Percentiles rank a stretch among this genome's conserved stretches.
Evolutionary conservation across 2,113 vertebrate genomes (phyloP).

Genomic region (Sitta europaea): DNA sequence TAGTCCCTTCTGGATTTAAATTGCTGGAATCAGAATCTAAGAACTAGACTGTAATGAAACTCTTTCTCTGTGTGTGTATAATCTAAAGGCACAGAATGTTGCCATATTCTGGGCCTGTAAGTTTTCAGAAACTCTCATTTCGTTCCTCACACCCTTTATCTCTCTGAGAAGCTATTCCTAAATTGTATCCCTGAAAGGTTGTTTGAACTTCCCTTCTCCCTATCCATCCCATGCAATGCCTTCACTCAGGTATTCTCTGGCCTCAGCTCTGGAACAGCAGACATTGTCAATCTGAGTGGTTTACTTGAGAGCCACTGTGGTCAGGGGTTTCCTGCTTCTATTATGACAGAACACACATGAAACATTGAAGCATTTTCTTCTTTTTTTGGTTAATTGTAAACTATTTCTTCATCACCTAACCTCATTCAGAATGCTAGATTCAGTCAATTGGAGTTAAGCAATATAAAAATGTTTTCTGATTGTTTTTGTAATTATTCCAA

Average conservation of each 20-base stretch:
- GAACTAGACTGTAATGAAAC: not conserved
- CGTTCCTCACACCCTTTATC: not conserved
- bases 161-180: not conserved
- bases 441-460: not conserved
- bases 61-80: not conserved
- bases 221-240: fast-evolving
- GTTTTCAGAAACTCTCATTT: not conserved
- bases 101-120: not conserved
- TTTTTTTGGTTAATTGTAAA: not conserved
- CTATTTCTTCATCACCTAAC: not conserved
- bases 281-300: not conserved
- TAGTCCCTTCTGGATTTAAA: not conserved
- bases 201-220: not conserved
- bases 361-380: not conserved
- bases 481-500: not conserved
- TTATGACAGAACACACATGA: not conserved
- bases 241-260: not conserved
- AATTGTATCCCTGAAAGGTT: not conserved
- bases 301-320: not conserved
- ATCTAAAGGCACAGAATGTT: not conserved
- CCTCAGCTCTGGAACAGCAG: not conserved
- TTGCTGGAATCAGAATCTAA: not conserved
- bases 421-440: not conserved
- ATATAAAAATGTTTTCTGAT: not conserved
- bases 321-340: not conserved